These are phyloP conservation scores for Camponotus vicinus DNA, from an alignment of 1,140 invertebrate genomes.

Conservation along the genomic window DNA sequence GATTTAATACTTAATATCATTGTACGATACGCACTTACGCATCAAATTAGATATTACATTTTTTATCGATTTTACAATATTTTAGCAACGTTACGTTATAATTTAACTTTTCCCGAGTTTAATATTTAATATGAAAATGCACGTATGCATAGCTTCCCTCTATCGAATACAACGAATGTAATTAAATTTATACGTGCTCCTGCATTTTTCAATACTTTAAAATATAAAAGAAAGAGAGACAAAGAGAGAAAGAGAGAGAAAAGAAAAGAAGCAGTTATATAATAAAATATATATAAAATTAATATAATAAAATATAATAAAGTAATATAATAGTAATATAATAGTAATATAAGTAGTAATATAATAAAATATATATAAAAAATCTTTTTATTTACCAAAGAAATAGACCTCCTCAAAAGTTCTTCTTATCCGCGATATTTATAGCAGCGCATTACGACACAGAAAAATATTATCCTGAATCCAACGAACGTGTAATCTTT, in stretches of 20 bases:
- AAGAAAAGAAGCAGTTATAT: too few relatives aligned
- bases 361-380: not conserved
- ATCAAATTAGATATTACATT: not conserved
- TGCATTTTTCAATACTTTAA: not conserved
- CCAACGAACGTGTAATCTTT: constrained; percentile 17
- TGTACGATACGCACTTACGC: not conserved
- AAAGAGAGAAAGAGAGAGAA: too few relatives aligned
- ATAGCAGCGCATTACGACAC: not conserved
- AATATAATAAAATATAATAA: too few relatives aligned
- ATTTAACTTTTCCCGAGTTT: not conserved
- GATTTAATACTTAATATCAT: not conserved
- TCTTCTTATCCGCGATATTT: not conserved
- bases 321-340: too few relatives aligned
- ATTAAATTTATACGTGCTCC: not conserved
- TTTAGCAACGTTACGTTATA: constrained; percentile 1
- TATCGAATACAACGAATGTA: not conserved
- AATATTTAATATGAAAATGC: not conserved
- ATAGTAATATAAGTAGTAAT: too few relatives aligned
- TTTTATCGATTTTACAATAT: not conserved
- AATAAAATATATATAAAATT: too few relatives aligned
- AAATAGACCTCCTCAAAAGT: not conserved
- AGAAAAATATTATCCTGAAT: not conserved
- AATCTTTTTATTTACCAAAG: not conserved
- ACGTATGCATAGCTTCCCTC: not conserved
- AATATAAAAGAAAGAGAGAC: too few relatives aligned